A percentile compares a stretch with the other conserved stretches of the same genome.
phyloP scores from a whole-genome alignment of 2,113 vertebrate species.

The Rynchops niger region DNA sequence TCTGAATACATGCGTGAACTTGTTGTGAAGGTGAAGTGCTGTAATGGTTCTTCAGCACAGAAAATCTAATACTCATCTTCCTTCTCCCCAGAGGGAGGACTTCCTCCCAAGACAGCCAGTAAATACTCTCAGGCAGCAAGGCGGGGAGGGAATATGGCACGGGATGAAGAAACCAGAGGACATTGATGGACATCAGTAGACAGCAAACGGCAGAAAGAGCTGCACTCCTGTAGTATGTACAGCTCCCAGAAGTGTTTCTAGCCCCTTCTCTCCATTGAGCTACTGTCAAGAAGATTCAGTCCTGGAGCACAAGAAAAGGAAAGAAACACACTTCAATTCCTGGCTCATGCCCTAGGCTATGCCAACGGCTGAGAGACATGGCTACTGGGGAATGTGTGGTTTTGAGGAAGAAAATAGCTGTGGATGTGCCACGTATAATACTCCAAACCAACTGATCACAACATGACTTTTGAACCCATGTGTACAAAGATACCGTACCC shows the following conservation, averaged over 20 bases:
- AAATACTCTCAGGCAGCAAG: background rate
- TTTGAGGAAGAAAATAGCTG: background rate
- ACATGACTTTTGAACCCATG: background rate
- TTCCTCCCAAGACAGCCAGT: background rate
- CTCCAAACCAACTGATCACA: background rate
- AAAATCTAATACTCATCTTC: background rate
- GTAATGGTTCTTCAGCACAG: background rate
- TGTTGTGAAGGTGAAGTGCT: background rate
- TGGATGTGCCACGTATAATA: background rate
- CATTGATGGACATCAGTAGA: background rate
- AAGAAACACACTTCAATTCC: background rate
- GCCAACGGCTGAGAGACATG: too few relatives aligned
- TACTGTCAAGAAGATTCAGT: background rate
- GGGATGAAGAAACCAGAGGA: background rate
- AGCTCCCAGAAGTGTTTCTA: background rate
- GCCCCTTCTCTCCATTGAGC: background rate
- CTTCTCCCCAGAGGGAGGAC: background rate
- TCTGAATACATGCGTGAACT: background rate
- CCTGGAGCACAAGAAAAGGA: background rate
- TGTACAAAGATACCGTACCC: background rate
- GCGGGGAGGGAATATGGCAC: rapidly evolving
- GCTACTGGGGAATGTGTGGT: background rate
- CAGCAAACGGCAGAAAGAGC: background rate
- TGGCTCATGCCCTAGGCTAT: background rate
- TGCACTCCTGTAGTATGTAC: rapidly evolving